phyloP scores from a whole-genome alignment of 1,140 invertebrate species.

The Brachionus calyciflorus region DNA sequence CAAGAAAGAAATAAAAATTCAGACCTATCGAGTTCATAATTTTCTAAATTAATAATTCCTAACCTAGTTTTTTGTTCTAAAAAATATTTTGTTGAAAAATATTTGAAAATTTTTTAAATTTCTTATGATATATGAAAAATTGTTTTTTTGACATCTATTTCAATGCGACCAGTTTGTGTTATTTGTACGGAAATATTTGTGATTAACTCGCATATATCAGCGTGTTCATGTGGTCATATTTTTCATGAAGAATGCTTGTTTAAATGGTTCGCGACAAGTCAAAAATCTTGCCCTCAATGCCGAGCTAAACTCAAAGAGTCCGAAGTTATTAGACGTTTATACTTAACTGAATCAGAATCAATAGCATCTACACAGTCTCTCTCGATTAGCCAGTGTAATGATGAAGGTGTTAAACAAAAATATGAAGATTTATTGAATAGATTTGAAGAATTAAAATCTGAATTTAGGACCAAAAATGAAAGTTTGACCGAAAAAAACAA shows the following conservation, averaged over 20 bases:
- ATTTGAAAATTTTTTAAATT: no score
- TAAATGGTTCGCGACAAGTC: constrained; percentile 71
- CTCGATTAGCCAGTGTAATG: neutral
- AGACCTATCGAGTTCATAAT: no score
- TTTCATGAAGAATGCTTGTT: constrained; percentile 89
- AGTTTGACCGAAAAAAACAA: neutral
- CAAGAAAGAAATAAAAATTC: neutral
- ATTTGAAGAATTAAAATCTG: constrained; percentile 23
- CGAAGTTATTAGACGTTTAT: constrained; percentile 38
- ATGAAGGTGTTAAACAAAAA: neutral
- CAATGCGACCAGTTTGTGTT: constrained; percentile 42
- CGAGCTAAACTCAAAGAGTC: constrained; percentile 33
- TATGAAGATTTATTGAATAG: constrained; percentile 21
- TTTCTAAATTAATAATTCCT: neutral
- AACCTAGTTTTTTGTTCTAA: constrained; percentile 26
- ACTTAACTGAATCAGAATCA: constrained; percentile 15
- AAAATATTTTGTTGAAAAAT: no score
- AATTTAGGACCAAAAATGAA: neutral
- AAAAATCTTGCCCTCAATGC: constrained; percentile 36
- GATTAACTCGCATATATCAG: constrained; percentile 43
- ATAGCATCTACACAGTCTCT: neutral
- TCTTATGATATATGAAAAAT: neutral
- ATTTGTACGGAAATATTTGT: constrained; percentile 46
- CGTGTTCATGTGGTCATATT: constrained; percentile 76
- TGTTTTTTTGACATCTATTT: neutral